Conservation (phyloP, 2,888 invertebrate genomes). For the Apamea monoglypha region DNA sequence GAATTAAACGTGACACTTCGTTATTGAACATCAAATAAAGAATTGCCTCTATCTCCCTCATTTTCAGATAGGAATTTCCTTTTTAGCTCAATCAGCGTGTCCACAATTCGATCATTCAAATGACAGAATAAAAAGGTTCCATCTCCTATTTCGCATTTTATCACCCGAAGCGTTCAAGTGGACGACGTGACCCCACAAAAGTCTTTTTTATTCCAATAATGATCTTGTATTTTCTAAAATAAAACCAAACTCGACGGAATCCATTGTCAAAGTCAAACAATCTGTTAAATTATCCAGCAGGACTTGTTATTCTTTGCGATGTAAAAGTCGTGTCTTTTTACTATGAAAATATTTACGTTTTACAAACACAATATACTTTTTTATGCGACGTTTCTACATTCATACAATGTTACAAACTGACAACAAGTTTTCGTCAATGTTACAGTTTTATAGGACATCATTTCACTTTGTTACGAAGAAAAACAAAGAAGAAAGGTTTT, state of each 20-base stretch:
- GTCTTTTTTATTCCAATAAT: slow-evolving; percentile 43
- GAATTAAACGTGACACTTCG: background rate
- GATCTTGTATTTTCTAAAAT: slow-evolving; percentile 35
- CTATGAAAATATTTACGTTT: background rate
- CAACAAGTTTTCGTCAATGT: background rate
- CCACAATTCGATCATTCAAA: slow-evolving; percentile 19
- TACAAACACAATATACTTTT: background rate
- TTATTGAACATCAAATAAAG: background rate
- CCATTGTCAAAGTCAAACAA: slow-evolving; percentile 52
- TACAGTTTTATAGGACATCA: background rate
- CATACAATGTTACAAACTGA: background rate
- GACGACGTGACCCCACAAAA: slow-evolving; percentile 31
- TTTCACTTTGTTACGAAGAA: background rate
- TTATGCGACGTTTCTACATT: background rate
- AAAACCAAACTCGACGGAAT: slow-evolving; percentile 43
- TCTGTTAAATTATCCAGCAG: slow-evolving; percentile 69
- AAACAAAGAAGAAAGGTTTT: background rate
- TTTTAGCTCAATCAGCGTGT: slow-evolving; percentile 15
- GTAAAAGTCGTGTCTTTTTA: background rate
- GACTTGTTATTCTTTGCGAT: slow-evolving; percentile 60
- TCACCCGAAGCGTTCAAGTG: slow-evolving; percentile 7
- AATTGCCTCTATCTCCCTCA: background rate
- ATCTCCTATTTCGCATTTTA: slow-evolving; percentile 41
- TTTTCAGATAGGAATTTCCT: slow-evolving; percentile 9
- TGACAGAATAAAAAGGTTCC: slow-evolving; percentile 25